phyloP scores from a whole-genome alignment of 2,113 vertebrate genomes.

The Amazona vittata region DNA sequence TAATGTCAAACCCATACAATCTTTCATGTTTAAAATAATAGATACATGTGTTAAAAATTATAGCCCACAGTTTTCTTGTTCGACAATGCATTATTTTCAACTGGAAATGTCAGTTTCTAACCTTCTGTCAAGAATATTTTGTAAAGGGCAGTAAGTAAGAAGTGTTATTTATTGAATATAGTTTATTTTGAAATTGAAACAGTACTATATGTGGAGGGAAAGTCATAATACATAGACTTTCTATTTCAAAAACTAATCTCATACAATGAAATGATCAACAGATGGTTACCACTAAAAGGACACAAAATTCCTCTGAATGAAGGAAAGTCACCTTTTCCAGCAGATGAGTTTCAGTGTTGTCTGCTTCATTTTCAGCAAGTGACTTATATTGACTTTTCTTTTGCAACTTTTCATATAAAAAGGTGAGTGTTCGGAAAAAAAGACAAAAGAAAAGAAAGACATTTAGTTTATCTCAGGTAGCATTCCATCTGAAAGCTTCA shows the following conservation, averaged over 20 bases:
- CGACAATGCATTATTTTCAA: conserved; percentile 77
- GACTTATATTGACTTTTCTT: neutral
- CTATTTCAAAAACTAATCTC: neutral
- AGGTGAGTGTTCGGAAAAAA: neutral
- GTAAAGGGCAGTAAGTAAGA: conserved; percentile 59
- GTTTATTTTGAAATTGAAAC: conserved; percentile 52
- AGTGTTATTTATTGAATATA: conserved; percentile 65
- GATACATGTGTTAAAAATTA: conserved; percentile 79
- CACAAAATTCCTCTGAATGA: neutral
- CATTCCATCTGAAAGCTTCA: neutral
- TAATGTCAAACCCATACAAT: conserved; percentile 77
- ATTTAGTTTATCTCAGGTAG: neutral
- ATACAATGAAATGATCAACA: neutral
- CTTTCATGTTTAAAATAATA: conserved; percentile 80
- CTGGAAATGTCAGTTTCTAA: conserved; percentile 70
- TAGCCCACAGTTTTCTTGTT: conserved; percentile 74
- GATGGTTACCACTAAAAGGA: neutral
- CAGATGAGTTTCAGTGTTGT: neutral
- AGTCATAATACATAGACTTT: neutral
- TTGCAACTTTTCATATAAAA: neutral
- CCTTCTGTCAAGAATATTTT: conserved; percentile 64
- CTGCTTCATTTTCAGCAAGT: neutral
- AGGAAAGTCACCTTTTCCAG: neutral
- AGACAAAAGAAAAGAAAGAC: neutral
- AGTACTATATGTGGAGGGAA: neutral